Conservation (phyloP, 1,140 invertebrate genomes). For the Zophobas morio region DNA sequence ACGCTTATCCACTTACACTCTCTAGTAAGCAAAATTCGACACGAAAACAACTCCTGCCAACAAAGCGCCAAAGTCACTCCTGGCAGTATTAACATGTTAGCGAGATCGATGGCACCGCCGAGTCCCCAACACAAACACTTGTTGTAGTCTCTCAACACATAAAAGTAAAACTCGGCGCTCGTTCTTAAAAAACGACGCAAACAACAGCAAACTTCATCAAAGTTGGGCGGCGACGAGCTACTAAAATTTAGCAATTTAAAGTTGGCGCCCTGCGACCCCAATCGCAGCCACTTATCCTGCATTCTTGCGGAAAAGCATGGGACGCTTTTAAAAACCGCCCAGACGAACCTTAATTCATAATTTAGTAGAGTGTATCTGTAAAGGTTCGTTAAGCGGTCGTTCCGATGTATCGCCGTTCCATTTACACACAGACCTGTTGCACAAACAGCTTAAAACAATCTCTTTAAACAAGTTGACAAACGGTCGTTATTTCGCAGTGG, state of each 20-base stretch:
- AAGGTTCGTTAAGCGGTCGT: slow-evolving; percentile 4
- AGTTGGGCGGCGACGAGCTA: slow-evolving; percentile 1
- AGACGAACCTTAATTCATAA: slow-evolving; percentile 7
- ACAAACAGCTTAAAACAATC: slow-evolving; percentile 2
- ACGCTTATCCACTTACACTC: too few species aligned
- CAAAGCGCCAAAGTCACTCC: not conserved
- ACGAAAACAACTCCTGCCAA: too few species aligned
- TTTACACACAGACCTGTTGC: slow-evolving; percentile 33
- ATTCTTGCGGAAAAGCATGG: not conserved
- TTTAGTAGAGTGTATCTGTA: not conserved
- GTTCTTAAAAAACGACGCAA: slow-evolving; percentile 10
- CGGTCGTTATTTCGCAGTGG: not conserved
- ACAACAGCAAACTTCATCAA: slow-evolving; percentile 30
- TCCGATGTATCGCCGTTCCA: slow-evolving; percentile 20
- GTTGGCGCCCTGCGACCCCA: not conserved
- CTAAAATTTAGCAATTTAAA: slow-evolving; percentile 17
- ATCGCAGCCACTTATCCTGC: slow-evolving; percentile 7
- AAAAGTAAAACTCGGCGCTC: slow-evolving; percentile 31
- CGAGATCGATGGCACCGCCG: slow-evolving; percentile 32
- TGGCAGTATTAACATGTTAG: slow-evolving; percentile 2
- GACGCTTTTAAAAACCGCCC: not conserved
- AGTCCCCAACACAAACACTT: slow-evolving; percentile 28
- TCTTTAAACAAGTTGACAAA: slow-evolving; percentile 1
- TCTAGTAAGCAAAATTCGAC: too few species aligned
- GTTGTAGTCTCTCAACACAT: slow-evolving; percentile 36